phyloP scores from a whole-genome alignment of 64 coral and sea anemone genomes.

The Cladopsammia gracilis region DNA sequence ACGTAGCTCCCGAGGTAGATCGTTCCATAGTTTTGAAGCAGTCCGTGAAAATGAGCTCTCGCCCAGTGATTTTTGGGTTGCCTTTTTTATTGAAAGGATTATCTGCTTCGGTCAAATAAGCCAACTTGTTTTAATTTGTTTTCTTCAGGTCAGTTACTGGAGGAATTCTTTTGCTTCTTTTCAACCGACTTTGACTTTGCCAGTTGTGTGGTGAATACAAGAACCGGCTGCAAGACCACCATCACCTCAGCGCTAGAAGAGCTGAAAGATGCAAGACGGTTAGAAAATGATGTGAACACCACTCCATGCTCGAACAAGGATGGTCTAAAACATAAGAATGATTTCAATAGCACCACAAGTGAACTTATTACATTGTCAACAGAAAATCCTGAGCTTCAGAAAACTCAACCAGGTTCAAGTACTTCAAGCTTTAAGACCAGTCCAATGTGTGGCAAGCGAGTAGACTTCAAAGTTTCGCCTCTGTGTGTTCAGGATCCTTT shows the following conservation, averaged over 20 bases:
- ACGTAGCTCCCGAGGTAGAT: no score
- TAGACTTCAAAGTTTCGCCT: constrained; percentile 69
- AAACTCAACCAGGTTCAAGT: neutral
- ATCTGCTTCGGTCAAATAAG: neutral
- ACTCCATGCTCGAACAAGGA: neutral
- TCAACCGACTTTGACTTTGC: constrained; percentile 86
- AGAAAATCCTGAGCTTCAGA: neutral
- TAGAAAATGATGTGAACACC: neutral
- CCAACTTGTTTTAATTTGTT: neutral
- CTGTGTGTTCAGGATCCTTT: constrained; percentile 97
- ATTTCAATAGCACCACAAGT: neutral
- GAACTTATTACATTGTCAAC: neutral
- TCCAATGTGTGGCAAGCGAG: neutral
- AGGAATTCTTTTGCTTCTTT: constrained; percentile 84
- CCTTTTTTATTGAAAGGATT: neutral
- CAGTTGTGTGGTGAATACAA: constrained; percentile 79
- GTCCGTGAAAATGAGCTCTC: neutral
- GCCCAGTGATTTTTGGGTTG: neutral
- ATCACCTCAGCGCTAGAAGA: constrained; percentile 42
- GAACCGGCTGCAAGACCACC: constrained; percentile 39
- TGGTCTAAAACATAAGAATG: neutral
- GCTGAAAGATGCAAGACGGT: constrained; percentile 6
- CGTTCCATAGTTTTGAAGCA: no score
- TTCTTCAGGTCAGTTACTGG: constrained; percentile 71
- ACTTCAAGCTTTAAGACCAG: neutral